Percentiles rank a stretch among this genome's conserved stretches.
Conservation (phyloP, 2,797 vertebrate species). For the Denticeps clupeoides region DNA sequence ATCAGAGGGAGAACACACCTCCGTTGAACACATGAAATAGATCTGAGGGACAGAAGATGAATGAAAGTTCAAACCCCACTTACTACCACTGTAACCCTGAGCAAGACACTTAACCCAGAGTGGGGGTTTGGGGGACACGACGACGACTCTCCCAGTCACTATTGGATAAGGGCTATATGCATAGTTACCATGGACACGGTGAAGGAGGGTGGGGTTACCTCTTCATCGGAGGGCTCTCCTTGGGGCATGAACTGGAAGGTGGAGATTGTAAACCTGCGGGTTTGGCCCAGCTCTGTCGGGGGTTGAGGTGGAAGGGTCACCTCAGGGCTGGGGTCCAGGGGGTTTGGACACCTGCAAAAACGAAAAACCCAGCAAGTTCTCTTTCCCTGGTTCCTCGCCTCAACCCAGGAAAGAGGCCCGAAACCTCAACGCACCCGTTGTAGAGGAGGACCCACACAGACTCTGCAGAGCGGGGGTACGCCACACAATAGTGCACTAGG, state of each 20-base stretch:
- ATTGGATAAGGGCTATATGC: not conserved
- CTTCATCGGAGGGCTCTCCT: constrained; percentile 39
- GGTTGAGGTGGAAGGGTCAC: constrained; percentile 25
- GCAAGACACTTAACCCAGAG: too few relatives aligned
- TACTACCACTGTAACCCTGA: too few relatives aligned
- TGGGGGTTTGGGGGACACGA: too few relatives aligned
- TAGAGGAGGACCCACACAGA: constrained; percentile 64
- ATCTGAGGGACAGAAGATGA: constrained; percentile 38
- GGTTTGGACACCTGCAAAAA: constrained; percentile 55
- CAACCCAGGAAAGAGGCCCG: too few relatives aligned
- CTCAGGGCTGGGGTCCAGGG: constrained; percentile 42
- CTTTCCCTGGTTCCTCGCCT: too few relatives aligned
- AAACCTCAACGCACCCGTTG: constrained; percentile 50
- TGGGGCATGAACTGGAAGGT: constrained; percentile 62
- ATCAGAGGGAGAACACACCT: constrained; percentile 56
- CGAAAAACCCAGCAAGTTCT: too few relatives aligned
- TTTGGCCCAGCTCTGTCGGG: constrained; percentile 37
- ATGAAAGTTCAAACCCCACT: too few relatives aligned
- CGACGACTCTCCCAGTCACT: not conserved
- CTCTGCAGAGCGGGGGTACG: constrained; percentile 61
- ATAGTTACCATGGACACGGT: not conserved
- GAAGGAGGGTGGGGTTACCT: constrained; percentile 42
- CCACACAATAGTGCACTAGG: constrained; percentile 66
- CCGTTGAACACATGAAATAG: constrained; percentile 71
- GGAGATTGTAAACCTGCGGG: constrained; percentile 53